Conservation (phyloP, 2,113 vertebrate species). For the Scomber japonicus region DNA sequence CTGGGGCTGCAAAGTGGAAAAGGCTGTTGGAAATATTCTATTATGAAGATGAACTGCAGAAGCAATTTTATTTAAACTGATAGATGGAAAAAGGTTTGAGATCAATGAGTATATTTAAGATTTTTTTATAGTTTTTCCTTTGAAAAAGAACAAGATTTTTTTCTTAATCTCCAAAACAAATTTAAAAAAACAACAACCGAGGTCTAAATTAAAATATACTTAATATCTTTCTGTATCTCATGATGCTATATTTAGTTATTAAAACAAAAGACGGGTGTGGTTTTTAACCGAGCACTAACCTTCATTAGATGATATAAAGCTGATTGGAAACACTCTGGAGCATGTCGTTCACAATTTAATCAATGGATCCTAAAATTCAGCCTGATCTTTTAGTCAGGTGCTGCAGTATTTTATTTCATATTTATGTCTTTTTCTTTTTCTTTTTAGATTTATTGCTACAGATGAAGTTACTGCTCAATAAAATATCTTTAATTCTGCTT, state of each 20-base stretch:
- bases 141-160: neutral
- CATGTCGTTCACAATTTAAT: slow-evolving; percentile 11
- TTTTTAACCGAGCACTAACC: slow-evolving; percentile 17
- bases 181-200: neutral
- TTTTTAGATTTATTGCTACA: slow-evolving; percentile 21
- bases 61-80: slow-evolving; percentile 21
- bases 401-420: neutral
- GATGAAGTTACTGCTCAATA: slow-evolving; percentile 10
- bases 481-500: too few species aligned
- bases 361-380: slow-evolving; percentile 41
- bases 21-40: slow-evolving; percentile 30
- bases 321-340: slow-evolving; percentile 9
- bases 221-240: neutral
- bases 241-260: slow-evolving; percentile 5
- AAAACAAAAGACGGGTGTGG: neutral
- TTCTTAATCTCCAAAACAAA: neutral
- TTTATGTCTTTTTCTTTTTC: neutral
- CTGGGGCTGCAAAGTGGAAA: slow-evolving; percentile 22
- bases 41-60: slow-evolving; percentile 2
- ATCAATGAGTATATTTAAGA: neutral
- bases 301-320: slow-evolving; percentile 5
- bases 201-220: neutral
- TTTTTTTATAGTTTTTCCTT: neutral
- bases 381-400: neutral
- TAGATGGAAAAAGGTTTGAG: neutral